Evolutionary conservation across 1,140 invertebrate species (phyloP), one percentile per base, ranked within the genome.

Genomic region (Dryas iulia): DNA sequence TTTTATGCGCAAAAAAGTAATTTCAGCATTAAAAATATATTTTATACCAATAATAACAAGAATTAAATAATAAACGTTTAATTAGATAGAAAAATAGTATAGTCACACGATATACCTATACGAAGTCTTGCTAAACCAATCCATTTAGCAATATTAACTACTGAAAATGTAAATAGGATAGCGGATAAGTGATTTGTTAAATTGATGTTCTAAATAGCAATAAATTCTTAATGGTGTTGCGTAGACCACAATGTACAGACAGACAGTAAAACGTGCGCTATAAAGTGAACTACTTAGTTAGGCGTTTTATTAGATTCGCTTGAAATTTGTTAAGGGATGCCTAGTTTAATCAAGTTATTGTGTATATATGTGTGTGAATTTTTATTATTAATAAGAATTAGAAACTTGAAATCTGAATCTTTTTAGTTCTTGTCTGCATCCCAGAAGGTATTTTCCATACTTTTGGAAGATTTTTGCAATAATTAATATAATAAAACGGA

Each of bases 161-260:
- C 59, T 61, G n/a, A 28, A 61, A 47, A 39, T 61, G 59, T 47
- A 61, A 61, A 61, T 61, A 26, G 24, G 25, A 24, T 14, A 39
- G 11, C 2, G n/a, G 24, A 47, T 67, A 60, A 67, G 65, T 60
- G 65, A 67, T 67, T 69, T 69, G 31, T 56, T 59, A 39, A 67
- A 60, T 66, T 59, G 65, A 60, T 67, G 35, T 24, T 47, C 47
- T 59, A 59, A 66, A 66, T 59, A 26, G 64, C 30, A 31, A 12
- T 66, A 59, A 66, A 59, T 52, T 21, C 57, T 24, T 66, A 56
- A 64, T 64, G 53, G 52, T 14, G 10, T 64, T 31, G 47, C 61
- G 52, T 30, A 10, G 21, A 39, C 62, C 30, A 65, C 54, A 65
- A 39, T 65, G 31, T 61, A 52, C 39, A 18, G 59, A 52, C 39